These are phyloP conservation scores for Myotis pilosus DNA, from an alignment of 2,797 vertebrate genomes.

Conservation along the genomic window DNA sequence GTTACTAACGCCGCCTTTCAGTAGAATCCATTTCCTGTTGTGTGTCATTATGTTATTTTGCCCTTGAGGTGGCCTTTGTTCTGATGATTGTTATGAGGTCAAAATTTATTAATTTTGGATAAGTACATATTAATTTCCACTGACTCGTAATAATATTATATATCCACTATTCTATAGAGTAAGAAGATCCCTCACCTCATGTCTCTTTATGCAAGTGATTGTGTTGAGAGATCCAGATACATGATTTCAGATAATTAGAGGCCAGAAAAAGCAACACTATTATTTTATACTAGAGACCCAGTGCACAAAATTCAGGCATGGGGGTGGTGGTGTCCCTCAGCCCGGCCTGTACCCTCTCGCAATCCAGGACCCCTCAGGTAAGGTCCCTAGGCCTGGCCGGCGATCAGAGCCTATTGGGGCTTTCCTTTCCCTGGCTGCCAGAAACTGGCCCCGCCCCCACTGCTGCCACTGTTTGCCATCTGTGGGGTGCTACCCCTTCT, in stretches of 20 bases:
- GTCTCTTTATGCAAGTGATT: not conserved
- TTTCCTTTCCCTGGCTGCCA: too few species aligned
- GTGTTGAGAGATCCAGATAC: not conserved
- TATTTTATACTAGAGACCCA: not conserved
- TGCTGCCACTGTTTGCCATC: too few species aligned
- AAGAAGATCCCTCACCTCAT: not conserved
- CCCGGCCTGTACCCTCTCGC: too few species aligned
- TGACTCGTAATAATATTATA: not conserved
- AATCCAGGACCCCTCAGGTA: too few species aligned
- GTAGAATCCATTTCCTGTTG: not conserved
- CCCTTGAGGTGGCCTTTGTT: not conserved
- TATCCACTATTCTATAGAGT: not conserved
- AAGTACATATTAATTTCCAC: not conserved
- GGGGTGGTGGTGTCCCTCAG: too few species aligned
- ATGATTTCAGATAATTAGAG: not conserved
- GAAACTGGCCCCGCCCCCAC: too few species aligned
- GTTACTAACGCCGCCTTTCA: not conserved
- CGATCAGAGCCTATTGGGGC: too few species aligned
- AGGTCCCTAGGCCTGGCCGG: too few species aligned
- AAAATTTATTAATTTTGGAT: not conserved
- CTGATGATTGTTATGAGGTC: not conserved
- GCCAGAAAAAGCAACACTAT: not conserved
- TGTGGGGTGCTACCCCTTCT: too few species aligned
- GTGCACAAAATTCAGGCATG: too few species aligned
- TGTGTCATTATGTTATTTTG: not conserved